Evolutionary conservation across 2,113 vertebrate genomes (phyloP), one percentile per base, ranked within the genome.

Genomic region (Amblyornis subalaris): DNA sequence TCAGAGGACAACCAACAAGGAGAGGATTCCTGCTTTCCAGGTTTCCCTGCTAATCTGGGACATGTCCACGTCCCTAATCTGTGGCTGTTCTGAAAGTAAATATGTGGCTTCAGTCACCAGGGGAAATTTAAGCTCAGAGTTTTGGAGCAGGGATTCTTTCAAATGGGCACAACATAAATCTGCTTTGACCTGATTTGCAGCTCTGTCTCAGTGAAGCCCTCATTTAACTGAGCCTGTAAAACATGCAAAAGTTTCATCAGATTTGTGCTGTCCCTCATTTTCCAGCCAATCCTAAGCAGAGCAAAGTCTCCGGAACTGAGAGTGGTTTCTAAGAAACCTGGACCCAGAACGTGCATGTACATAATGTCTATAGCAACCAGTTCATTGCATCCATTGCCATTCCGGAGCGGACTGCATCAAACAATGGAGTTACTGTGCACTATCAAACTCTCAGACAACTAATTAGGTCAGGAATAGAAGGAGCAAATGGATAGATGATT

Each of bases 371-470:
- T 47, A 55, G 69, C 72, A 94, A 58, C 50, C 29, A 74, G 45
- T 89, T 93, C 60, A 81, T 80, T 75, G 64, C 40, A 78, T 36
- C 76, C 48, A 64, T 42, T 77, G 65, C 90, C 57, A 67, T 77
- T 93, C 83, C 82, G 71, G 91, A 88, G 55, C 1, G 0, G 44
- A 53, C 17, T 71, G 38, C 88, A 55, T 64, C 88, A 86, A 90
- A 97, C 96, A 95, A 91, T 88, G 65, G 79, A 88, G 93, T 95
- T 93, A 96, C 93, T 96, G 70, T 95, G 58, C 54, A 61, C 82
- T 74, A 42, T 86, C 85, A 92, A 93, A 90, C 93, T 91, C 83
- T 72, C 79, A 93, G 76, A 70, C 69, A 94, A 85, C 77, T 80
- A 87, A 90, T 69, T 90, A 94, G 91, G 89, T 83, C 94, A 74